Conservation (phyloP, 2,797 vertebrate genomes). For the Chlorospingus semifuscus region DNA sequence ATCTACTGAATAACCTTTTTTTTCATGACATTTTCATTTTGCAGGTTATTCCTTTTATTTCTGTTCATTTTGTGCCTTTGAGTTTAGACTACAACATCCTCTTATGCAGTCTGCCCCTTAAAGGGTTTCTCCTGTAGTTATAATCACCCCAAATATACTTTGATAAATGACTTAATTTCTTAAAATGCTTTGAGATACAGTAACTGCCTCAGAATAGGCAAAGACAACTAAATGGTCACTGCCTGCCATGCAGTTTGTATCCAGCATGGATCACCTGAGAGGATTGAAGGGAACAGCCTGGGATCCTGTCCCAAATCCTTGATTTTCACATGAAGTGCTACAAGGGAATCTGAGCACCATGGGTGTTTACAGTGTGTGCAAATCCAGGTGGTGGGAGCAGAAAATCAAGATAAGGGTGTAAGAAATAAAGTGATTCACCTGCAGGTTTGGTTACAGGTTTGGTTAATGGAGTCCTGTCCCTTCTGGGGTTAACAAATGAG, state of each 20-base stretch:
- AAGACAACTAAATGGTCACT: background rate
- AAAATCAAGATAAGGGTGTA: background rate
- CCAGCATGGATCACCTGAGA: background rate
- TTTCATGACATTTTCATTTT: conserved; percentile 23
- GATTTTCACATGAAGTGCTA: background rate
- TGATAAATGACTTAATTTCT: conserved; percentile 54
- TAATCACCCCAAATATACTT: conserved; percentile 52
- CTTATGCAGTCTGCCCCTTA: background rate
- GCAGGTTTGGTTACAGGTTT: background rate
- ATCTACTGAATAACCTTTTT: background rate
- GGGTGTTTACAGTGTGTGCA: background rate
- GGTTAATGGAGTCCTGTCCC: background rate
- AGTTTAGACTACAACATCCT: background rate
- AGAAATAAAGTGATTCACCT: background rate
- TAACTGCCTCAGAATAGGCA: conserved; percentile 37
- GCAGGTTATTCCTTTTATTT: background rate
- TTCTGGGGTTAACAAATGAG: background rate
- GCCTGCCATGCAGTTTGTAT: background rate
- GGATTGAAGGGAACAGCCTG: background rate
- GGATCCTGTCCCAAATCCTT: background rate
- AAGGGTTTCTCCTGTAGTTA: background rate
- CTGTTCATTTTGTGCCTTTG: background rate
- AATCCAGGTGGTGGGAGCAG: background rate
- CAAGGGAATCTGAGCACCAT: background rate
- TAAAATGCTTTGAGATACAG: conserved; percentile 53